Percentiles rank a stretch among this genome's conserved stretches.
These are phyloP conservation scores for Phengaris alcon DNA, from an alignment of 2,888 invertebrate species.

Conservation along the genomic window DNA sequence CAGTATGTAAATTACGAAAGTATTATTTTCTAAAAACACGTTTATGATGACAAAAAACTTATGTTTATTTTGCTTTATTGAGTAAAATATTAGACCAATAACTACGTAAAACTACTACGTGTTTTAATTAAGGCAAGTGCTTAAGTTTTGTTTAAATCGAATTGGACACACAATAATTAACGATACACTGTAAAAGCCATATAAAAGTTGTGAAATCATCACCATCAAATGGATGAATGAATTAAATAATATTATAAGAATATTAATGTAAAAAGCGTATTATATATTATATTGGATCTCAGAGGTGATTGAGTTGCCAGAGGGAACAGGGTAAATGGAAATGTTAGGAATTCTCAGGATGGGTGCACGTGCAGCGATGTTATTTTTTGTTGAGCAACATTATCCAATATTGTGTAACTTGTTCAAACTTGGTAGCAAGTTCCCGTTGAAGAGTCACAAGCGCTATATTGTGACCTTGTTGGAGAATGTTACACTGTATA, in stretches of 20 bases:
- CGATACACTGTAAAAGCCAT: background rate
- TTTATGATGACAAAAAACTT: no score
- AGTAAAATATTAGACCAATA: no score
- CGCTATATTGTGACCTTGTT: background rate
- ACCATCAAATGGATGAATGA: background rate
- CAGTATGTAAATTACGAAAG: background rate
- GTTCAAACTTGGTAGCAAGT: background rate
- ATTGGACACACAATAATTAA: background rate
- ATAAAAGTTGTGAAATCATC: background rate
- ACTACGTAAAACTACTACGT: no score
- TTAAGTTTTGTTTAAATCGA: background rate
- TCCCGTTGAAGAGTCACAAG: background rate
- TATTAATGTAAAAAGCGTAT: background rate
- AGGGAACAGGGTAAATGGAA: constrained; percentile 36
- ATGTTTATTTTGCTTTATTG: background rate
- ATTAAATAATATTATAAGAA: background rate
- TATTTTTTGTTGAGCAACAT: background rate
- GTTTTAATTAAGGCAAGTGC: no score
- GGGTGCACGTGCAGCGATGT: background rate
- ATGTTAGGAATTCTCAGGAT: constrained; percentile 5
- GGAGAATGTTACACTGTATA: background rate
- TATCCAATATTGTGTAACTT: background rate
- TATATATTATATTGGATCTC: constrained; percentile 30
- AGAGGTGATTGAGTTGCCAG: constrained; percentile 34
- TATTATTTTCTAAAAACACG: background rate